Percentiles rank a stretch among this genome's conserved stretches.
Conservation (phyloP, 2,888 invertebrate species). For the Epirrita christyi region DNA sequence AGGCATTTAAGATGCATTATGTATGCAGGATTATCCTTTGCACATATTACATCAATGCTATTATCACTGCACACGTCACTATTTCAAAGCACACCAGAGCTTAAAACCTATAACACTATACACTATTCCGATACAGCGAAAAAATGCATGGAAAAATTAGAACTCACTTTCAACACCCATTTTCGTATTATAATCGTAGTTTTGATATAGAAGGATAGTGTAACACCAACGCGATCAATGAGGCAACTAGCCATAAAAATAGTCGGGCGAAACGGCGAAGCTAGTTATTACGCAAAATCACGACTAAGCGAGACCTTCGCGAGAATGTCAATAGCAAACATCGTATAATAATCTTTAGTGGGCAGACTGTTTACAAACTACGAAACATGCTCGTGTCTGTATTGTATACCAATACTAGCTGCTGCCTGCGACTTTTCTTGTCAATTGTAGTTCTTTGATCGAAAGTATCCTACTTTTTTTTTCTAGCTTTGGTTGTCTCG, state of each 20-base stretch:
- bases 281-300: constrained; percentile 82
- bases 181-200: constrained; percentile 24
- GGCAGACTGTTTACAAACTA: constrained; percentile 48
- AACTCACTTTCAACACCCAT: constrained; percentile 60
- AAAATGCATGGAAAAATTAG: constrained; percentile 4
- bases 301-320: constrained; percentile 76
- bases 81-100: constrained; percentile 1
- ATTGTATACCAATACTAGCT: constrained; percentile 29
- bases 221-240: constrained; percentile 59
- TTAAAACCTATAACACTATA: not conserved
- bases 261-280: constrained; percentile 60
- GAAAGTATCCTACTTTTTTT: too few species aligned
- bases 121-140: too few species aligned
- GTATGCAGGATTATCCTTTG: constrained; percentile 17
- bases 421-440: constrained; percentile 7
- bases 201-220: constrained; percentile 31
- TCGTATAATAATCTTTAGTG: constrained; percentile 51
- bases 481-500: too few species aligned
- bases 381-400: constrained; percentile 20
- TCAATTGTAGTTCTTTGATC: not conserved
- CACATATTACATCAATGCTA: constrained; percentile 27
- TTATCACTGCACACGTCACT: constrained; percentile 25
- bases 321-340: constrained; percentile 79
- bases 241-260: constrained; percentile 70
- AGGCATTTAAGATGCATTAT: constrained; percentile 18